phyloP scores from a whole-genome alignment of 1,140 invertebrate genomes.

The Drosophila repletoides region DNA sequence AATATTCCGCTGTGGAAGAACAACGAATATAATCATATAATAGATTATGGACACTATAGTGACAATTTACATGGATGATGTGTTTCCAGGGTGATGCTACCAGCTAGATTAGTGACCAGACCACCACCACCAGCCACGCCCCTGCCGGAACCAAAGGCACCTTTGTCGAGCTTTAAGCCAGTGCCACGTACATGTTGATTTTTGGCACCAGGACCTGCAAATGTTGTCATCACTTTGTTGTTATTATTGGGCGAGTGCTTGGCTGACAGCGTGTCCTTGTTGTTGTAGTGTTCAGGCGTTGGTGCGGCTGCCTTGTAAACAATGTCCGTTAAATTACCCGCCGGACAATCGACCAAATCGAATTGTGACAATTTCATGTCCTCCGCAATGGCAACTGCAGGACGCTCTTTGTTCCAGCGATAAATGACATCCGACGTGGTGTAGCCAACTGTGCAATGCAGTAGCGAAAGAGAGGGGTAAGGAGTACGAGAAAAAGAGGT shows the following conservation, averaged over 20 bases:
- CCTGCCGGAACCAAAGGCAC: slow-evolving; percentile 64
- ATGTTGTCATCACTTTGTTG: slow-evolving; percentile 65
- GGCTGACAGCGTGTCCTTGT: slow-evolving; percentile 51
- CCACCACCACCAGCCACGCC: slow-evolving; percentile 33
- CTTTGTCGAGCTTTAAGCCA: slow-evolving; percentile 72
- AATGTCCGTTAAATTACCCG: slow-evolving; percentile 87
- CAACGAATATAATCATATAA: not conserved
- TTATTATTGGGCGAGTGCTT: slow-evolving; percentile 27
- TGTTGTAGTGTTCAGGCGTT: slow-evolving; percentile 49
- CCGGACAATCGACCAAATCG: slow-evolving; percentile 90
- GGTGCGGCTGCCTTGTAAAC: slow-evolving; percentile 81
- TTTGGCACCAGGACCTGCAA: slow-evolving; percentile 76
- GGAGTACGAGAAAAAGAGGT: slow-evolving; percentile 19
- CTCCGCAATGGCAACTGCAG: slow-evolving; percentile 89
- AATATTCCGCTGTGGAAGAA: slow-evolving; percentile 86
- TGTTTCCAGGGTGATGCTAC: slow-evolving; percentile 59
- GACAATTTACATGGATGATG: slow-evolving; percentile 65
- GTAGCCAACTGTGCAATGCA: slow-evolving; percentile 90
- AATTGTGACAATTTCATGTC: slow-evolving; percentile 95
- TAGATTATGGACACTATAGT: not conserved
- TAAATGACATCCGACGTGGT: slow-evolving; percentile 91
- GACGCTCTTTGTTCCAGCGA: slow-evolving; percentile 89
- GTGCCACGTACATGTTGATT: slow-evolving; percentile 80
- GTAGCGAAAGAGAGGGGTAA: not conserved
- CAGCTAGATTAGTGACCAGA: slow-evolving; percentile 42